These are phyloP conservation scores for Rhagophthalmus giganteus DNA, from an alignment of 2,888 invertebrate genomes.

Conservation along the genomic window DNA sequence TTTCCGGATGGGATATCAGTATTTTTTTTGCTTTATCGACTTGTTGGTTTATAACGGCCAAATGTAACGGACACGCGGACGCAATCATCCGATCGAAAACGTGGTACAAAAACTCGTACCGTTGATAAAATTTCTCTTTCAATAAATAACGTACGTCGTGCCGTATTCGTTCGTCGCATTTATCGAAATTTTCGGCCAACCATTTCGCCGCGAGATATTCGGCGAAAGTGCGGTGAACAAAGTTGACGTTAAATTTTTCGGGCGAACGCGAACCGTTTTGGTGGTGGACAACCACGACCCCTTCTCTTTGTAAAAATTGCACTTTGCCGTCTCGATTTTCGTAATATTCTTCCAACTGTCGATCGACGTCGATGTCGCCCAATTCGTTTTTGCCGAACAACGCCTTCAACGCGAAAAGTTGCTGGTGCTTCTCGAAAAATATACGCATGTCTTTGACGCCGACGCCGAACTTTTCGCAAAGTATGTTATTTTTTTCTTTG, in stretches of 20 bases:
- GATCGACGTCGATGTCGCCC: conserved; percentile 1
- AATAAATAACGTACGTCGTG: background rate
- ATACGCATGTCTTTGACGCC: background rate
- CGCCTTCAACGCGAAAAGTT: conserved; percentile 1
- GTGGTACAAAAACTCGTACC: conserved; percentile 3
- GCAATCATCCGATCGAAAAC: conserved; percentile 5
- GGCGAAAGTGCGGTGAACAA: conserved; percentile 3
- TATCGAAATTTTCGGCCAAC: background rate
- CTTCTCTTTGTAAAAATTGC: conserved; percentile 13
- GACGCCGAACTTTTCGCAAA: conserved; percentile 6
- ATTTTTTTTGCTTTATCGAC: background rate
- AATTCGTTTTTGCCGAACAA: background rate
- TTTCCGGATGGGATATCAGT: background rate
- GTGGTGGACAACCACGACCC: conserved; percentile 1
- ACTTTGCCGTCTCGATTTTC: conserved; percentile 2
- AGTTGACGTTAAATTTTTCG: background rate
- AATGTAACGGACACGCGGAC: conserved; percentile 1
- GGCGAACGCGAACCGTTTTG: background rate
- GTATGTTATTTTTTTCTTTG: conserved; percentile 1
- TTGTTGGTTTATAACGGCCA: conserved; percentile 6
- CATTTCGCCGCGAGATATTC: conserved; percentile 1
- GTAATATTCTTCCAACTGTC: conserved; percentile 4
- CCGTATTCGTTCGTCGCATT: background rate
- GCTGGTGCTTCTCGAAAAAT: conserved; percentile 4
- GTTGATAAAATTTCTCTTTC: background rate